Percentiles rank a stretch among this genome's conserved stretches.
phyloP scores from a whole-genome alignment of 2,113 vertebrate genomes.

The Gymnorhina tibicen region DNA sequence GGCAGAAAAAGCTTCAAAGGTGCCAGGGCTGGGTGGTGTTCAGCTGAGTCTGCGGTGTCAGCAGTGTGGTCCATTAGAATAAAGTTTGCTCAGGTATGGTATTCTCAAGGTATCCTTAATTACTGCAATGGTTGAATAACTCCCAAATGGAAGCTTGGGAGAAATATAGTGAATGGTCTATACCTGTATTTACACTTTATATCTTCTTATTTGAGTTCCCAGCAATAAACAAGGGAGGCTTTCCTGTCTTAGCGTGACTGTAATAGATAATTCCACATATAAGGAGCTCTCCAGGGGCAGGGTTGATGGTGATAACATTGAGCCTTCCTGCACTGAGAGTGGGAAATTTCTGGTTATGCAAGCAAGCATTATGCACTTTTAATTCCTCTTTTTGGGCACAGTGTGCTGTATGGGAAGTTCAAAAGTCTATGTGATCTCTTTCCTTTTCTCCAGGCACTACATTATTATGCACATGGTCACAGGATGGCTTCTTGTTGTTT shows the following conservation, averaged over 20 bases:
- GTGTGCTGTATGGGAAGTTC: background rate
- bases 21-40: background rate
- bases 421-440: background rate
- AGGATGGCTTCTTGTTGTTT: background rate
- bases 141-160: background rate
- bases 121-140: background rate
- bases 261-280: background rate
- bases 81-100: background rate
- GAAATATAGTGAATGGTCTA: background rate
- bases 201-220: background rate
- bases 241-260: background rate
- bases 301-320: background rate
- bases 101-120: background rate
- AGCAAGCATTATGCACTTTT: background rate
- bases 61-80: background rate
- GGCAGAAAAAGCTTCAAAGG: background rate
- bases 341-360: background rate
- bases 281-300: background rate
- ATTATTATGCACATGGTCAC: fast-evolving
- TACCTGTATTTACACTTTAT: background rate
- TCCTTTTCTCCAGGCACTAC: background rate
- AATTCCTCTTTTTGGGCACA: background rate
- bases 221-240: background rate
- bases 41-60: background rate
- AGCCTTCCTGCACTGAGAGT: background rate